These are phyloP conservation scores for Meloidogyne floridensis DNA, from an alignment of 1,140 invertebrate genomes.

Conservation along the genomic window DNA sequence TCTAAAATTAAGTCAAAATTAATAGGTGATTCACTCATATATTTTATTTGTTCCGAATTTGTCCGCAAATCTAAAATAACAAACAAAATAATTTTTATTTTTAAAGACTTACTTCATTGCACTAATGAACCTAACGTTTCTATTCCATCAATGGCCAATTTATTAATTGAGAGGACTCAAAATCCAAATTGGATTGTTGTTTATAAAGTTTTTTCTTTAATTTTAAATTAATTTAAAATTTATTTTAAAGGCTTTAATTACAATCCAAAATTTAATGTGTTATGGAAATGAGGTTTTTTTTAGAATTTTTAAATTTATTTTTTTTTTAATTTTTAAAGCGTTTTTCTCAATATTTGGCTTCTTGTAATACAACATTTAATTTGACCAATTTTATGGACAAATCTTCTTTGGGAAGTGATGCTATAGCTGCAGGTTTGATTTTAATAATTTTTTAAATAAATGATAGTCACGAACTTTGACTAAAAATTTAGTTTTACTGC, in stretches of 20 bases:
- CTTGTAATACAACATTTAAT: constrained; percentile 98
- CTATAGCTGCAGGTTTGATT: constrained; percentile 46
- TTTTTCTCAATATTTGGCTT: constrained; percentile 98
- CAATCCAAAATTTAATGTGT: constrained; percentile 97
- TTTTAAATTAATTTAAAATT: neutral
- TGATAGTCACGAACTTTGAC: neutral
- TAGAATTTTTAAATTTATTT: neutral
- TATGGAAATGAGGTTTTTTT: constrained; percentile 91
- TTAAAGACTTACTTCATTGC: constrained; percentile 93
- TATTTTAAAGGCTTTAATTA: constrained; percentile 76
- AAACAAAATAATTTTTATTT: constrained; percentile 13
- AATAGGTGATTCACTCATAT: too few species aligned
- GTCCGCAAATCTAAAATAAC: neutral
- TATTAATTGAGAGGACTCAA: constrained; percentile 94
- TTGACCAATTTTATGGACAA: constrained; percentile 95
- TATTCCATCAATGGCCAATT: constrained; percentile 95
- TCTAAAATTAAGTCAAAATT: too few species aligned
- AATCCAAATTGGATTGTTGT: constrained; percentile 97
- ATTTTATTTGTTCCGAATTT: too few species aligned
- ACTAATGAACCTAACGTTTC: constrained; percentile 99
- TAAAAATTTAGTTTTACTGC: neutral
- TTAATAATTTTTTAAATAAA: constrained; percentile 3
- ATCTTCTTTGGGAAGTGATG: constrained; percentile 78
- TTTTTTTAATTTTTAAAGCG: constrained; percentile 72
- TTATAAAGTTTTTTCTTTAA: constrained; percentile 75